Conservation (phyloP, 1,140 invertebrate genomes). For the Lordiphosa mommai region DNA sequence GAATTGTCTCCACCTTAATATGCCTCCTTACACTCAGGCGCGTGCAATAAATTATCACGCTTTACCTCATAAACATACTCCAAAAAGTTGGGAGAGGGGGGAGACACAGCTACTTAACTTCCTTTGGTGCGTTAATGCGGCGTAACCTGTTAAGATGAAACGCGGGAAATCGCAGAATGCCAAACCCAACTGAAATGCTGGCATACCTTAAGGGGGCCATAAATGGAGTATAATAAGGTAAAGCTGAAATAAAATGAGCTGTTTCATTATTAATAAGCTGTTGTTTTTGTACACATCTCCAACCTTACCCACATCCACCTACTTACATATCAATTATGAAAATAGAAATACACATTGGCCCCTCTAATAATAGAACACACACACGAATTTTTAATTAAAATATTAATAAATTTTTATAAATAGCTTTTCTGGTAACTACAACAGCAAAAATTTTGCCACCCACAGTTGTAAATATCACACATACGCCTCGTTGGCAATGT, state of each 20-base stretch:
- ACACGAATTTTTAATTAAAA: constrained; percentile 33
- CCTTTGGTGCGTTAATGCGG: constrained; percentile 33
- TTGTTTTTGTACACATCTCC: background rate
- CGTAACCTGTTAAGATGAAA: constrained; percentile 29
- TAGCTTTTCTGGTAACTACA: constrained; percentile 21
- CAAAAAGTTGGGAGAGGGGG: background rate
- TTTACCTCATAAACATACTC: constrained; percentile 32
- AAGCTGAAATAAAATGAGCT: constrained; percentile 19
- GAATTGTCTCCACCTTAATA: too few relatives aligned
- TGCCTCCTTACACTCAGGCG: constrained; percentile 9
- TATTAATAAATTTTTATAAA: constrained; percentile 25
- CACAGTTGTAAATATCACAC: constrained; percentile 56
- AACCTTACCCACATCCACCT: background rate
- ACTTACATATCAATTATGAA: background rate
- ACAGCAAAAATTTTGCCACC: constrained; percentile 54
- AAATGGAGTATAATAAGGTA: constrained; percentile 18
- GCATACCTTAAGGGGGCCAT: constrained; percentile 26
- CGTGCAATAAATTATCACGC: constrained; percentile 59
- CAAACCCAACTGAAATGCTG: constrained; percentile 9
- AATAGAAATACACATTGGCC: constrained; percentile 15
- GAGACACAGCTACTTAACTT: background rate
- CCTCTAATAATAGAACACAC: constrained; percentile 22
- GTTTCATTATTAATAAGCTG: constrained; percentile 43
- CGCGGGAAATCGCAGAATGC: background rate
- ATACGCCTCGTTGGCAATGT: constrained; percentile 33